Conservation (phyloP, 1,140 invertebrate species). For the Cydia amplana region DNA sequence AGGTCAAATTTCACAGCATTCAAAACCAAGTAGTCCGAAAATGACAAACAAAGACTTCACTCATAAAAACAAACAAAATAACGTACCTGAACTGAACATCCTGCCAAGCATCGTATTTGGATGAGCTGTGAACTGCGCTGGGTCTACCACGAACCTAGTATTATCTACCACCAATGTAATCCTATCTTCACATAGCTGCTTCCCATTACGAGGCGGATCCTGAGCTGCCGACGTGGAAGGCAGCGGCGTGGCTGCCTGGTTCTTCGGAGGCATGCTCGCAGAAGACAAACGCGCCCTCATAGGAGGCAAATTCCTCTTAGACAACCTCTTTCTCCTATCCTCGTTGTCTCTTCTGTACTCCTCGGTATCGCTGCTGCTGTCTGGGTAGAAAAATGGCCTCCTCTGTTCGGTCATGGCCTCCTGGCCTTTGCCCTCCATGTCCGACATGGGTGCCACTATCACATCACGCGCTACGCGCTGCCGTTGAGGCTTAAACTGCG, state of each 20-base stretch:
- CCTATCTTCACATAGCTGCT: constrained; percentile 83
- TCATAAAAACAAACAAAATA: constrained; percentile 29
- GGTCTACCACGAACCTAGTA: constrained; percentile 95
- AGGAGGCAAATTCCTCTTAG: constrained; percentile 62
- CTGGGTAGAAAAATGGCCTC: constrained; percentile 67
- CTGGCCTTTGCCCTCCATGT: constrained; percentile 62
- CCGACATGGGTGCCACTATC: constrained; percentile 67
- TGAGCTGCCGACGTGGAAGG: constrained; percentile 65
- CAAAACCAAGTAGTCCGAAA: background rate
- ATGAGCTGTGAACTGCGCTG: constrained; percentile 93
- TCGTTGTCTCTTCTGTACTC: constrained; percentile 68
- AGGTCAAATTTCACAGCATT: constrained; percentile 1
- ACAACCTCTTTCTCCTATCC: constrained; percentile 66
- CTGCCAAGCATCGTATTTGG: constrained; percentile 97
- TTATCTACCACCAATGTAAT: constrained; percentile 97
- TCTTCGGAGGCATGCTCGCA: constrained; percentile 59
- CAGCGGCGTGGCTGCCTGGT: constrained; percentile 53
- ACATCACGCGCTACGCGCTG: constrained; percentile 61
- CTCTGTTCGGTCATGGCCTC: constrained; percentile 69
- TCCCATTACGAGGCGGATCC: constrained; percentile 58
- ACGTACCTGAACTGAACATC: constrained; percentile 95
- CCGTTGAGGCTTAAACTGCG: constrained; percentile 11
- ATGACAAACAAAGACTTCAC: background rate
- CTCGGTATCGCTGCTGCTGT: constrained; percentile 73
- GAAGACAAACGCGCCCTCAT: constrained; percentile 48